Evolutionary conservation across 2,888 invertebrate genomes (phyloP).

Genomic region (Acrobasis repandana): DNA sequence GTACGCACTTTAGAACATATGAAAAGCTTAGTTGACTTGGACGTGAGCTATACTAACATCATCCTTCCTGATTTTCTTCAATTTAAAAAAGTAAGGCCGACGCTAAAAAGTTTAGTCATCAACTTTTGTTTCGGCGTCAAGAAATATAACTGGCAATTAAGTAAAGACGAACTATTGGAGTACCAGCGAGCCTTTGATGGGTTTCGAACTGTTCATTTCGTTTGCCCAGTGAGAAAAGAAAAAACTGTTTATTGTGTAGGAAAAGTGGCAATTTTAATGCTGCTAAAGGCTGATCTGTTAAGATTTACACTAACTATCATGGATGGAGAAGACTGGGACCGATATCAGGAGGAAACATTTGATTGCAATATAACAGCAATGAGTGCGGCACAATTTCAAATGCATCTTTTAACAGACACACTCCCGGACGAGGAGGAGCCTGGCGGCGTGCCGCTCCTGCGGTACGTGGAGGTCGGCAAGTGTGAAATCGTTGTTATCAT

Average conservation of each 20-base stretch:
- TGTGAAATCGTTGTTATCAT: not conserved
- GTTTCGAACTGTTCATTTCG: not conserved
- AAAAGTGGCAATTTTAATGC: no score
- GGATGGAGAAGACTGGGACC: no score
- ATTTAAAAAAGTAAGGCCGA: not conserved
- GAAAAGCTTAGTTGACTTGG: not conserved
- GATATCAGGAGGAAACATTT: no score
- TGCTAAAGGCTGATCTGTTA: no score
- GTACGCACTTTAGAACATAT: not conserved
- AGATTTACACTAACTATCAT: no score
- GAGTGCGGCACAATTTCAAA: no score
- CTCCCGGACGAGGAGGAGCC: no score
- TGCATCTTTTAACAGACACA: no score
- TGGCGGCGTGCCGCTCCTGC: no score
- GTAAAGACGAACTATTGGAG: not conserved
- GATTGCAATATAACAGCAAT: no score
- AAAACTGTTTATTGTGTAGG: no score
- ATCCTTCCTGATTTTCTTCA: not conserved
- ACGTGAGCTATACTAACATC: not conserved
- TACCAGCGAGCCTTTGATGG: not conserved
- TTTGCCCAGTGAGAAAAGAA: no score
- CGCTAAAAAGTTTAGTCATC: not conserved
- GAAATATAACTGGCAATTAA: not conserved
- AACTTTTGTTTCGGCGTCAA: not conserved
- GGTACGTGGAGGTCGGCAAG: not conserved